phyloP scores from a whole-genome alignment of 2,797 vertebrate species.

The Crenichthys baileyi region DNA sequence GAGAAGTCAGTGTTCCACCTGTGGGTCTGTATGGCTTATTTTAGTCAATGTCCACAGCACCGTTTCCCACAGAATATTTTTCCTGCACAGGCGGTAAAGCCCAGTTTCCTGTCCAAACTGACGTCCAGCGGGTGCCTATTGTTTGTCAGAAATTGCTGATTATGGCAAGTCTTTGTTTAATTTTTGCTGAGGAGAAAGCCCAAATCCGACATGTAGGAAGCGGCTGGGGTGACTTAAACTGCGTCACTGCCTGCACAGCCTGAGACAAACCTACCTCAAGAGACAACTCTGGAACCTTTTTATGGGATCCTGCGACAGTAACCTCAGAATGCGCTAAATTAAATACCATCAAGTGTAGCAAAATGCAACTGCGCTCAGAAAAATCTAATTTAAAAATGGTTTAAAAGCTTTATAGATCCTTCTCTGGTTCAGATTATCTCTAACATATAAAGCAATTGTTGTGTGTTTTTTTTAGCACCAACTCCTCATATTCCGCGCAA shows the following conservation, averaged over 20 bases:
- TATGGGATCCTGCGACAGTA: background rate
- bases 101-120: constrained; percentile 40
- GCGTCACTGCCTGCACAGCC: constrained; percentile 82
- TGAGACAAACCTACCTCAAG: background rate
- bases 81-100: constrained; percentile 6
- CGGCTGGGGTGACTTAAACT: constrained; percentile 83
- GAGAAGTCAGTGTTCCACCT: background rate
- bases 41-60: background rate
- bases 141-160: constrained; percentile 83
- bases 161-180: constrained; percentile 72
- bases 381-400: background rate
- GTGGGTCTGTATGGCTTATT: background rate
- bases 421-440: constrained; percentile 1
- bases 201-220: constrained; percentile 41
- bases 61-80: background rate
- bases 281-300: background rate
- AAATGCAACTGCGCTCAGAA: background rate
- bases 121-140: constrained; percentile 75
- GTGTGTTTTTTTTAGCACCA: too few relatives aligned
- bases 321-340: background rate
- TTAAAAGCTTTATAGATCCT: background rate
- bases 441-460: background rate
- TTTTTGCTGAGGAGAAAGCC: background rate
- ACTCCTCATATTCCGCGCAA: background rate
- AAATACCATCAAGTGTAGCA: background rate